phyloP scores from a whole-genome alignment of 2,113 vertebrate species.

The Crotalus tigris region DNA sequence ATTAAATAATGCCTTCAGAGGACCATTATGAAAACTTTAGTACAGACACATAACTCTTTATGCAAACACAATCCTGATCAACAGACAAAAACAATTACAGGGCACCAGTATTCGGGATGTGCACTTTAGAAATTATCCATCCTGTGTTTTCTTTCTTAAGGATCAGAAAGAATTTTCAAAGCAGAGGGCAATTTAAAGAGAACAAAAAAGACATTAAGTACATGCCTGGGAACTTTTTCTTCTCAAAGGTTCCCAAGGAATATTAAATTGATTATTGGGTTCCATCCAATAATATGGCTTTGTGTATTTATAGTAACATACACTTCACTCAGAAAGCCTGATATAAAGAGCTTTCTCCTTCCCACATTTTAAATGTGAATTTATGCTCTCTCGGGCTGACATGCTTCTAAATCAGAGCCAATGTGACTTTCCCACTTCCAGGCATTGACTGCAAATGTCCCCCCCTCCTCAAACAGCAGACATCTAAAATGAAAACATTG shows the following conservation, averaged over 20 bases:
- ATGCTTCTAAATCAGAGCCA: not conserved
- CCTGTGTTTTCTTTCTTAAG: not conserved
- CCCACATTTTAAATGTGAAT: not conserved
- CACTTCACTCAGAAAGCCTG: not conserved
- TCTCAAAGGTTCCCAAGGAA: not conserved
- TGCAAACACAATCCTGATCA: not conserved
- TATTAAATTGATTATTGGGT: not conserved
- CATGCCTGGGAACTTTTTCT: not conserved
- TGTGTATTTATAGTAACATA: not conserved
- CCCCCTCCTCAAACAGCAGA: not conserved
- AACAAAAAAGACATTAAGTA: not conserved
- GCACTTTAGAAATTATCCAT: not conserved
- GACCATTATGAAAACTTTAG: not conserved
- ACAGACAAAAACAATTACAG: not conserved
- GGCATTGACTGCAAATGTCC: not conserved
- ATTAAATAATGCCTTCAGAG: not conserved
- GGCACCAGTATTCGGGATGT: not conserved
- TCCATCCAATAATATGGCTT: not conserved
- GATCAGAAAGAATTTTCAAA: not conserved
- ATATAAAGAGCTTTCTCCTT: not conserved
- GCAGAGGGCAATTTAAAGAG: not conserved
- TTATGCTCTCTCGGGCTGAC: not conserved
- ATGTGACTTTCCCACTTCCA: not conserved
- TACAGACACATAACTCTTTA: not conserved
- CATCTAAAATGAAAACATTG: slow-evolving; percentile 1